Evolutionary conservation across 2,888 invertebrate genomes (phyloP).

Genomic region (Lasioglossum villosulum): DNA sequence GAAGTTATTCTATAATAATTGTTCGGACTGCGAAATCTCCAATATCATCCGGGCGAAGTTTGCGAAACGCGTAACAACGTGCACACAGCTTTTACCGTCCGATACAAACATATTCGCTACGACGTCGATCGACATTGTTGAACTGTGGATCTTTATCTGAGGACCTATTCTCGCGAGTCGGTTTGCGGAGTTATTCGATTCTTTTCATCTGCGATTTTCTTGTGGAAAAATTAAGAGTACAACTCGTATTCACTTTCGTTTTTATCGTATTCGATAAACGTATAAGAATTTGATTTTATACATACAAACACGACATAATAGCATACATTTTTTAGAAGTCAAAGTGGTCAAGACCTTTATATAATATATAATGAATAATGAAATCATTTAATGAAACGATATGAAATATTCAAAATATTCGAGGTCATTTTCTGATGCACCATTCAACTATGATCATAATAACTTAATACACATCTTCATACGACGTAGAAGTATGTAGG

Average conservation of each 20-base stretch:
- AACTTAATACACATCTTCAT: no score
- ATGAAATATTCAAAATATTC: no score
- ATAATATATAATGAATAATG: no score
- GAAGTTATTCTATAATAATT: conserved; percentile 47
- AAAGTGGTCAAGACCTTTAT: neutral
- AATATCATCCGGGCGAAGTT: conserved; percentile 26
- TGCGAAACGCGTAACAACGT: conserved; percentile 13
- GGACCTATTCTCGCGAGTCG: neutral
- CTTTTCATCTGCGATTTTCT: neutral
- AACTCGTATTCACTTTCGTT: neutral
- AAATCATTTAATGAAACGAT: no score
- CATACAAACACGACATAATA: no score
- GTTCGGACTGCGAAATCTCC: conserved; percentile 10
- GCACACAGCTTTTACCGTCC: conserved; percentile 36
- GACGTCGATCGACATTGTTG: neutral
- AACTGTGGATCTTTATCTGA: neutral
- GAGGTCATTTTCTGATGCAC: no score
- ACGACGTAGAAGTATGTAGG: no score
- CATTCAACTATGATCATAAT: no score
- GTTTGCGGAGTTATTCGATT: neutral
- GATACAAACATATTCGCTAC: conserved; percentile 33
- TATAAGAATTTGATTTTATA: neutral
- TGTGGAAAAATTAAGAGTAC: neutral
- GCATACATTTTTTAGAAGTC: neutral
- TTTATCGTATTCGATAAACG: neutral